Percentiles rank a stretch among this genome's conserved stretches.
These are phyloP conservation scores for Latrodectus elegans DNA, from an alignment of 2,888 invertebrate genomes.

Conservation along the genomic window DNA sequence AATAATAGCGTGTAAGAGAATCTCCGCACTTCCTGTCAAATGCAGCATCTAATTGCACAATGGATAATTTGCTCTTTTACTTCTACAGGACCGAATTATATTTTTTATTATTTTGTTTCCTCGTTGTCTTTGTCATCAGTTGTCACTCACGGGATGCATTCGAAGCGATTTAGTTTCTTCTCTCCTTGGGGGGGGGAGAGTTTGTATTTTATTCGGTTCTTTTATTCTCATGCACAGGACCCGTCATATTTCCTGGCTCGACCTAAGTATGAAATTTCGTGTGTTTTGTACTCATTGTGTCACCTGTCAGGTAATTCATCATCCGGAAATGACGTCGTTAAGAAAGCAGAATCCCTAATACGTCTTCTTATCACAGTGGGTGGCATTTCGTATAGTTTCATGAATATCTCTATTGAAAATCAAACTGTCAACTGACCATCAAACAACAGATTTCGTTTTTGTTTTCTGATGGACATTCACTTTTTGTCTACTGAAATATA, in stretches of 20 bases:
- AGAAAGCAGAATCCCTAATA: neutral
- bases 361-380: neutral
- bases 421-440: no score
- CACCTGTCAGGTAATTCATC: constrained; percentile 66
- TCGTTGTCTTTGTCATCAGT: constrained; percentile 36
- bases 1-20: constrained; percentile 19
- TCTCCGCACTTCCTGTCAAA: constrained; percentile 38
- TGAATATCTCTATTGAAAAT: no score
- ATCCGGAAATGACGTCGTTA: constrained; percentile 38
- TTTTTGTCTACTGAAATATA: no score
- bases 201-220: constrained; percentile 11
- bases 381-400: neutral
- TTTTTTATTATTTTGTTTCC: constrained; percentile 15
- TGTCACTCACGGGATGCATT: constrained; percentile 30
- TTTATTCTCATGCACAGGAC: constrained; percentile 12
- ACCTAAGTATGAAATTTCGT: constrained; percentile 60
- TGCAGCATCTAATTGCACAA: constrained; percentile 49
- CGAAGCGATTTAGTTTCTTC: neutral
- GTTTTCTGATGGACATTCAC: no score
- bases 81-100: neutral
- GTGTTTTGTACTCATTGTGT: constrained; percentile 54
- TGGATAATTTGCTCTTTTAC: constrained; percentile 11
- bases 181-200: neutral
- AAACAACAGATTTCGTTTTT: no score
- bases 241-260: constrained; percentile 42